Base-by-base conservation (phyloP, 2,888 invertebrate genomes). In the Willowsia nigromaculata region DNA sequence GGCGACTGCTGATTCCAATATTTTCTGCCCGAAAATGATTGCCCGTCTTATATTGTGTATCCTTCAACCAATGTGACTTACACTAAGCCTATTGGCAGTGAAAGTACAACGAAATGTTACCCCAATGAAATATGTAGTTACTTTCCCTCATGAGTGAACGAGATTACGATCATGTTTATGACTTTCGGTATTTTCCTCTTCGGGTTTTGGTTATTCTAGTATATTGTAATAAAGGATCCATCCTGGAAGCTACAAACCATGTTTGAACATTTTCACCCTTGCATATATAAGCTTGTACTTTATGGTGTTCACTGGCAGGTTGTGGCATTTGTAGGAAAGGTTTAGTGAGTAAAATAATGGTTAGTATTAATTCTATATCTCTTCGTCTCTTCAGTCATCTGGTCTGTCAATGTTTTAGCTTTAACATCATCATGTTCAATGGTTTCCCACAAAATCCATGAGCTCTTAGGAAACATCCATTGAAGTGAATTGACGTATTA, bases 111-210 rank as follows among this genome's bases (percentile, higher is more conserved):
- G 40, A 37, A 7, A 68, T 37, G 37, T 22, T n/a, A n/a, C n/a
- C n/a, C n/a, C 43, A 5, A 18, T 18, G 40, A 37, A 7, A 68
- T 37, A 40, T 22, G 62, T 43, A 18, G 59, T 74, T 7, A 15
- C 18, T 43, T 62, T 27, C 40, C 27, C n/a, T n/a, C n/a, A 50
- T 27, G 62, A 33, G n/a, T 30, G 18, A 65, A 47, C 7, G 71
- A 86, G 80, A 86, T 86, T 81, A 86, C 71, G 56, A 86, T 86
- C 86, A 68, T 68, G 81, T 86, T 86, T 86, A 86, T 80, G 80
- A 81, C 86, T 71, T 80, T 37, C 27, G 9, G 30, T 65, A 50
- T 18, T 13, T 18, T 6, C 9, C 40, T 40, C 40, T 9, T 40
- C 9, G 40, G 6, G 40, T 40, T 40, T 40, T 40, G 40, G 40